phyloP scores from a whole-genome alignment of 2,113 vertebrate genomes.

The Synodontis membranacea region DNA sequence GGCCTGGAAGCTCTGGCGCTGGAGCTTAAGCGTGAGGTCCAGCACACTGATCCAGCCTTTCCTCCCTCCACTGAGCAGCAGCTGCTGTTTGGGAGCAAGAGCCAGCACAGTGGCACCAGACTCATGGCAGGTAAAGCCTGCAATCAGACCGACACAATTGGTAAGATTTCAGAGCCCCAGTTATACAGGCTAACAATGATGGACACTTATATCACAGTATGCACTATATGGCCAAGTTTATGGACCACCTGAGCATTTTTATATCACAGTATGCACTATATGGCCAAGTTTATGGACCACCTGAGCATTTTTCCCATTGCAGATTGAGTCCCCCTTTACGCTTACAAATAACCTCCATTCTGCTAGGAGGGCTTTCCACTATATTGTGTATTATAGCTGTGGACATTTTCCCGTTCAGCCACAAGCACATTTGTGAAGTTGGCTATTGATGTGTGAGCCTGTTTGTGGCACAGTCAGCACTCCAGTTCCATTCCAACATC shows the following conservation, averaged over 20 bases:
- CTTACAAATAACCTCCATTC: background rate
- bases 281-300: background rate
- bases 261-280: background rate
- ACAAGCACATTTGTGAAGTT: background rate
- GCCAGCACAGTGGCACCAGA: conserved; percentile 90
- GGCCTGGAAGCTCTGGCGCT: conserved; percentile 90
- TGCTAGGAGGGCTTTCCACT: background rate
- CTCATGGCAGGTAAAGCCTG: conserved; percentile 93
- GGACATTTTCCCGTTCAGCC: background rate
- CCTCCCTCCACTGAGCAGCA: conserved; percentile 91
- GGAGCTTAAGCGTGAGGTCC: conserved; percentile 85
- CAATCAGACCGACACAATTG: conserved; percentile 53
- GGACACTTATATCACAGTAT: background rate
- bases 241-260: background rate
- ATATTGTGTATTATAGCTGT: background rate
- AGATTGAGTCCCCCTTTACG: background rate
- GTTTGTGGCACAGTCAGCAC: background rate
- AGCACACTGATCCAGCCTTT: conserved; percentile 90
- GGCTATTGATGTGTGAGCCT: background rate
- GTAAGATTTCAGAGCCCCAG: background rate
- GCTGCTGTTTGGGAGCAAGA: conserved; percentile 89
- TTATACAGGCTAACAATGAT: background rate
- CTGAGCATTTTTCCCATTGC: background rate
- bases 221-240: background rate
- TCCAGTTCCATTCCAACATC: background rate